Evolutionary conservation across 2,888 invertebrate species (phyloP).

Genomic region (Tanytarsus gracilentus): DNA sequence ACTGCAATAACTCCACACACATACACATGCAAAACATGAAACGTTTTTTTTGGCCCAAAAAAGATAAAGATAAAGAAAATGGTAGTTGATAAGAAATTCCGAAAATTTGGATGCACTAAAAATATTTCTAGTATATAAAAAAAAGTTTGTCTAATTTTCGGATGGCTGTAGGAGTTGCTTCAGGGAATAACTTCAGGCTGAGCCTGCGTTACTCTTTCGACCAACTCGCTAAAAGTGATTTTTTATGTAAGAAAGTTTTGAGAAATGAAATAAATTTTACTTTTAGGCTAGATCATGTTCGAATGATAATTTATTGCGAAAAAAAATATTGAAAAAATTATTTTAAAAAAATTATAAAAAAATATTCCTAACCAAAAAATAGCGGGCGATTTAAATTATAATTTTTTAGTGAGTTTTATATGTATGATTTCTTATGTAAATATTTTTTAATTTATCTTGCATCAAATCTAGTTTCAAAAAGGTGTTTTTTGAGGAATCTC

Average conservation of each 20-base stretch:
- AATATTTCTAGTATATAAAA: slow-evolving; percentile 1
- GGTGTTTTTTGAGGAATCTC: too few species aligned
- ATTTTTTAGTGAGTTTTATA: background rate
- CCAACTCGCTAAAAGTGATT: slow-evolving; percentile 10
- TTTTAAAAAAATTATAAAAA: background rate
- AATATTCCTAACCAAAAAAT: background rate
- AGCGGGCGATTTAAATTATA: too few species aligned
- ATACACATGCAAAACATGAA: background rate
- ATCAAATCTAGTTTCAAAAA: background rate
- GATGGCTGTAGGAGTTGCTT: too few species aligned
- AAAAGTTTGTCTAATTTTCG: too few species aligned
- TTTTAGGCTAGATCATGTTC: slow-evolving; percentile 18
- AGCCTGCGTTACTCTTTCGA: background rate
- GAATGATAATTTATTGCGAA: slow-evolving; percentile 16
- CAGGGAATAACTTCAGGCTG: background rate
- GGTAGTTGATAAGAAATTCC: slow-evolving; percentile 18
- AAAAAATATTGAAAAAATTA: background rate
- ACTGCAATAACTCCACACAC: slow-evolving; percentile 17
- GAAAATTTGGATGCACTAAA: background rate
- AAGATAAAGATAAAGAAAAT: background rate
- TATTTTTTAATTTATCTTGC: background rate
- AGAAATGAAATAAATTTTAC: slow-evolving; percentile 4
- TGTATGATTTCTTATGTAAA: background rate
- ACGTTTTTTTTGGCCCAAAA: background rate
- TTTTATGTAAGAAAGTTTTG: background rate